These are phyloP conservation scores for Tychaedon coryphoeus DNA, from an alignment of 2,113 vertebrate genomes.

Conservation along the genomic window DNA sequence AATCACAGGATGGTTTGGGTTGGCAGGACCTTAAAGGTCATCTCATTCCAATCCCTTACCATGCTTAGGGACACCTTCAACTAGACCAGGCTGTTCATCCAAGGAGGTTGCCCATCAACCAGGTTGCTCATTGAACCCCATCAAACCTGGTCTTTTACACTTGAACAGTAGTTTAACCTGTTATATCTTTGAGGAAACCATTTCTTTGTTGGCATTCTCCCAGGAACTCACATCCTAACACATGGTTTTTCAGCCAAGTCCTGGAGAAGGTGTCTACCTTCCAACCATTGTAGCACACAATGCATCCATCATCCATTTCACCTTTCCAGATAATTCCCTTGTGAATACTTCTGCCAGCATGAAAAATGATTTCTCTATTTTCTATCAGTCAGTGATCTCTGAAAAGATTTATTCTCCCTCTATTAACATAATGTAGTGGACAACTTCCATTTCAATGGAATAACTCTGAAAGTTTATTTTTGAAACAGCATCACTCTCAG, in stretches of 20 bases:
- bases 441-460: neutral
- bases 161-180: neutral
- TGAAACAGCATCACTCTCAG: neutral
- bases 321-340: neutral
- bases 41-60: neutral
- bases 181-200: neutral
- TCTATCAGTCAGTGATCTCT: neutral
- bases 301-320: neutral
- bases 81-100: neutral
- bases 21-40: neutral
- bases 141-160: neutral
- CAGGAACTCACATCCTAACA: neutral
- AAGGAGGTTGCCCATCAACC: neutral
- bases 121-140: neutral
- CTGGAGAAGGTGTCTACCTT: neutral
- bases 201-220: neutral
- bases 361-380: neutral
- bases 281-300: neutral
- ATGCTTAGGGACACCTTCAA: neutral
- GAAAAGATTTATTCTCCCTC: neutral
- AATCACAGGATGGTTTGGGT: neutral
- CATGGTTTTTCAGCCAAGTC: neutral
- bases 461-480: neutral
- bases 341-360: neutral
- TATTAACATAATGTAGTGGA: neutral